These are phyloP conservation scores for Rostratula benghalensis DNA, from an alignment of 2,113 vertebrate species.

Conservation along the genomic window DNA sequence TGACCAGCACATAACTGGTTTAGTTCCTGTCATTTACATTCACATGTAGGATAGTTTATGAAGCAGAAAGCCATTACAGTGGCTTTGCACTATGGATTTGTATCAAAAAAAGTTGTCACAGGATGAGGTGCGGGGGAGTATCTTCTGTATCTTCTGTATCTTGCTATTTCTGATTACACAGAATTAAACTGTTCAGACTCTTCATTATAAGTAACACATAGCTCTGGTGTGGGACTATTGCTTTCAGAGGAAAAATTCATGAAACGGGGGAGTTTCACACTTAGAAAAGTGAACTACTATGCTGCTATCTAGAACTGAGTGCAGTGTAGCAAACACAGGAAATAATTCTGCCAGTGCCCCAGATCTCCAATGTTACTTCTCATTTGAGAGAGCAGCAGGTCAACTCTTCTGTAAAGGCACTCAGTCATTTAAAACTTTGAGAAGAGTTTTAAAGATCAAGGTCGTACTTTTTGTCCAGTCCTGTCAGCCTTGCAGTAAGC, in stretches of 20 bases:
- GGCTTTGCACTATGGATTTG: not conserved
- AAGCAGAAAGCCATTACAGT: conserved; percentile 19
- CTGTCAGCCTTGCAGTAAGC: not conserved
- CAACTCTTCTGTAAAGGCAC: not conserved
- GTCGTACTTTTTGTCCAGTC: not conserved
- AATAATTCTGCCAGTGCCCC: not conserved
- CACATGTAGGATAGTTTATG: not conserved
- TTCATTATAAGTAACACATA: not conserved
- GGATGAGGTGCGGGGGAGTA: not conserved
- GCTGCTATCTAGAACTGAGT: not conserved
- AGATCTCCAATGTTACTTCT: not conserved
- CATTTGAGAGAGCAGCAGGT: not conserved
- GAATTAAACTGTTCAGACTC: not conserved
- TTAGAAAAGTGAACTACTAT: not conserved
- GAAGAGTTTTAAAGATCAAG: not conserved
- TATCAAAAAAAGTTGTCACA: conserved; percentile 1
- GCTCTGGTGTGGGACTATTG: not conserved
- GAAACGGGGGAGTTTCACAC: not conserved
- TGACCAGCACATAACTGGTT: conserved; percentile 29
- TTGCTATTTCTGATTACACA: not conserved
- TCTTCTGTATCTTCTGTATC: not conserved
- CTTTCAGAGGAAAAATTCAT: not conserved
- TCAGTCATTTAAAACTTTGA: not conserved
- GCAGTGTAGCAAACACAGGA: not conserved
- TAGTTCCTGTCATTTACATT: not conserved